Evolutionary conservation across 2,888 invertebrate genomes (phyloP).

Genomic region (Dromius quadrimaculatus): DNA sequence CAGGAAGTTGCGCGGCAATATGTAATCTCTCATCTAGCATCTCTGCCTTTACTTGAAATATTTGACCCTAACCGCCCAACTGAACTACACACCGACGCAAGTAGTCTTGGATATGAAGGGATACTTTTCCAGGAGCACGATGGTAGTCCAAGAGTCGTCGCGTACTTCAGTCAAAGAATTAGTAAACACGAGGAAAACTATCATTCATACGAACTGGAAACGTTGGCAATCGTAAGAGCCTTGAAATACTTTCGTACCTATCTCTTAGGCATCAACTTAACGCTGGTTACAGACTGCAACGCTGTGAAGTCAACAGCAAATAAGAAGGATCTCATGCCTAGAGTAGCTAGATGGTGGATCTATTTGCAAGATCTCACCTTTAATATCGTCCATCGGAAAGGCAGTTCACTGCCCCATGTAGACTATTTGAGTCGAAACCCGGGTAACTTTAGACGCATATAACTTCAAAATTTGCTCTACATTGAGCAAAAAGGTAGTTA

Average conservation of each 20-base stretch:
- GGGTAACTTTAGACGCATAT: conserved; percentile 10
- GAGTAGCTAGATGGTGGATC: conserved; percentile 60
- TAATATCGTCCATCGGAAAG: conserved; percentile 55
- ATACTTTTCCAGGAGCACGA: conserved; percentile 58
- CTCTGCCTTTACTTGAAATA: conserved; percentile 57
- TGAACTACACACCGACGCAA: too few species aligned
- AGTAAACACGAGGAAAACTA: conserved; percentile 58
- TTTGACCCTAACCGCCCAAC: conserved; percentile 56
- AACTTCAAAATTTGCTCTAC: conserved; percentile 52
- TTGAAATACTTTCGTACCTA: conserved; percentile 58
- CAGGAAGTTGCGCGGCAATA: conserved; percentile 54
- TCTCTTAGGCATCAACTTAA: conserved; percentile 56
- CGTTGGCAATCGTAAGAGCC: conserved; percentile 59
- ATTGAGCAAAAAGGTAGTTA: conserved; percentile 55
- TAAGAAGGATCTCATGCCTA: conserved; percentile 58
- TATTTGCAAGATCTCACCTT: conserved; percentile 58
- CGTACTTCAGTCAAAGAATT: conserved; percentile 58
- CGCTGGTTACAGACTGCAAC: conserved; percentile 60
- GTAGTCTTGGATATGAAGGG: too few species aligned
- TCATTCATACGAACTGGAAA: conserved; percentile 59
- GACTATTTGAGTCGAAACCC: conserved; percentile 56
- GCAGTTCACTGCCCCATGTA: conserved; percentile 54
- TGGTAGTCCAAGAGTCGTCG: conserved; percentile 54
- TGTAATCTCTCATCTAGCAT: conserved; percentile 53
- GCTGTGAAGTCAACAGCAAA: conserved; percentile 57